Conservation (phyloP, 2,888 invertebrate genomes). For the Drosophila koepferae region DNA sequence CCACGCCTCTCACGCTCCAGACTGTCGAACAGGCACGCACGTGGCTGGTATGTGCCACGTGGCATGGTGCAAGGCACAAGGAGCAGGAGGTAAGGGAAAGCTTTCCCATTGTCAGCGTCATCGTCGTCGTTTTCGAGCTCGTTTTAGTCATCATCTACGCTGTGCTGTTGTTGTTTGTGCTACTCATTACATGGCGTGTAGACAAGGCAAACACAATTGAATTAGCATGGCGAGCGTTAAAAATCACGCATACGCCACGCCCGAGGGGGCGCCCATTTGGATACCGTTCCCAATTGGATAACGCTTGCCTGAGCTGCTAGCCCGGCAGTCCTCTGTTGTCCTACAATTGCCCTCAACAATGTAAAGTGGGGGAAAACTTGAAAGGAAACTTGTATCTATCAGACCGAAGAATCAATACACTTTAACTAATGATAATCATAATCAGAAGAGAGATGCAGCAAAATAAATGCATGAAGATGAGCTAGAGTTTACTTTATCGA, state of each 20-base stretch:
- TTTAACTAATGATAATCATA: background rate
- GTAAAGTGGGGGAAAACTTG: slow-evolving; percentile 35
- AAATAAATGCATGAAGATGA: background rate
- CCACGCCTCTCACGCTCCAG: background rate
- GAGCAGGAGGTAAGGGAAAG: background rate
- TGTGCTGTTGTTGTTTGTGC: slow-evolving; percentile 65
- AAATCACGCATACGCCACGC: slow-evolving; percentile 78
- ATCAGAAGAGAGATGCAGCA: background rate
- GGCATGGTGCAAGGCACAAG: slow-evolving; percentile 22
- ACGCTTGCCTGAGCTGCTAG: slow-evolving; percentile 33
- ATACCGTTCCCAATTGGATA: slow-evolving; percentile 46
- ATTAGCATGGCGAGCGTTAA: slow-evolving; percentile 75
- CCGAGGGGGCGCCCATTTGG: slow-evolving; percentile 30
- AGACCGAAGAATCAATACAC: slow-evolving; percentile 35
- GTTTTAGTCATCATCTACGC: slow-evolving; percentile 53
- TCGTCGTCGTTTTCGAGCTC: slow-evolving; percentile 43
- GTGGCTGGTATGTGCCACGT: slow-evolving; percentile 60
- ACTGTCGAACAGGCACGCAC: slow-evolving; percentile 42
- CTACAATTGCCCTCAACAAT: slow-evolving; percentile 76
- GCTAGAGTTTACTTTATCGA: too few species aligned
- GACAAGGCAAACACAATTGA: slow-evolving; percentile 79
- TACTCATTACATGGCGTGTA: slow-evolving; percentile 79
- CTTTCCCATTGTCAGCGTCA: slow-evolving; percentile 37
- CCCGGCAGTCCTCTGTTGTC: slow-evolving; percentile 45
- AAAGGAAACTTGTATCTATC: slow-evolving; percentile 1